Conservation (phyloP, 1,140 invertebrate species). For the Metaphire vulgaris region DNA sequence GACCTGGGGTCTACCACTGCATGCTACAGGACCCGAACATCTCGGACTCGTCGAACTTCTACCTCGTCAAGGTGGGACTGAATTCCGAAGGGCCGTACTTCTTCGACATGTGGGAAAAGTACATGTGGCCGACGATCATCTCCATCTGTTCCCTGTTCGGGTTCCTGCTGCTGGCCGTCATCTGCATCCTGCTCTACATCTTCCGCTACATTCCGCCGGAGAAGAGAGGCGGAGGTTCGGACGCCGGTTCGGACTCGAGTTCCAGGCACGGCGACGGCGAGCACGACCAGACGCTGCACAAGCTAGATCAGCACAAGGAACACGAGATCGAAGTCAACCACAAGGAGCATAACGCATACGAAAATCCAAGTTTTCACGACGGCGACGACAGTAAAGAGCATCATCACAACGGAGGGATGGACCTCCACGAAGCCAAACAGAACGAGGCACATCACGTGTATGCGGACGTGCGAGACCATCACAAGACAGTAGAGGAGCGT, state of each 20-base stretch:
- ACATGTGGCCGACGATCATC: constrained; percentile 1
- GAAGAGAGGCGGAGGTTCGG: background rate
- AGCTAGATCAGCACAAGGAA: too few species aligned
- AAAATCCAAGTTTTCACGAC: too few species aligned
- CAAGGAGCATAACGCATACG: too few species aligned
- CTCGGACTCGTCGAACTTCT: background rate
- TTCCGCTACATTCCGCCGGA: background rate
- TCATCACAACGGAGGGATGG: too few species aligned
- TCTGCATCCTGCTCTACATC: background rate
- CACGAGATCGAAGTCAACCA: too few species aligned
- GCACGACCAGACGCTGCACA: too few species aligned
- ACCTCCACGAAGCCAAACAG: too few species aligned
- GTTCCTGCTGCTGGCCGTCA: background rate
- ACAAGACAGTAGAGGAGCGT: too few species aligned
- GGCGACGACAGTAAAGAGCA: too few species aligned
- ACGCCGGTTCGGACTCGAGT: background rate
- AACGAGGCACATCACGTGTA: too few species aligned
- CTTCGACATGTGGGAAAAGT: background rate
- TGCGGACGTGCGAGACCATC: too few species aligned
- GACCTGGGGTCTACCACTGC: background rate
- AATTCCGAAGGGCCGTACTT: background rate
- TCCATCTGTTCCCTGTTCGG: background rate
- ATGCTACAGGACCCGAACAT: background rate
- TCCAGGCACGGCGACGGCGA: too few species aligned
- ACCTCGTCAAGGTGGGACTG: background rate